Percentiles rank a stretch among this genome's conserved stretches.
Evolutionary conservation across 2,888 invertebrate species (phyloP).

Genomic region (Euphydryas editha): DNA sequence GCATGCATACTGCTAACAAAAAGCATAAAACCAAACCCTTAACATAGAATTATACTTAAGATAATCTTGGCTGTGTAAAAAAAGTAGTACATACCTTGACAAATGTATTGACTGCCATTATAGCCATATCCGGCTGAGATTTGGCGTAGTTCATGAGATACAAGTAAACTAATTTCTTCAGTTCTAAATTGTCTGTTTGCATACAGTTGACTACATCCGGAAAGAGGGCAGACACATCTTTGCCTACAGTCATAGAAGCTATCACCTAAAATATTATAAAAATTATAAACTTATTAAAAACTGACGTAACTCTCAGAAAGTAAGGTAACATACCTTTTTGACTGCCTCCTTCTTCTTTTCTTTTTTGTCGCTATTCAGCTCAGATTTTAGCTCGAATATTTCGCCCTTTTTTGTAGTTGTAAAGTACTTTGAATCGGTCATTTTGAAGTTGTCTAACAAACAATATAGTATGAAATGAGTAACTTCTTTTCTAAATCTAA

Average conservation of each 20-base stretch:
- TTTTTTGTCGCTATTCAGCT: conserved; percentile 99
- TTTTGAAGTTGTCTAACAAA: conserved; percentile 64
- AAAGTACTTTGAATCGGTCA: conserved; percentile 99
- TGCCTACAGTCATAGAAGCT: conserved; percentile 99
- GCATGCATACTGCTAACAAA: conserved; percentile 43
- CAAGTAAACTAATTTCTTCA: conserved; percentile 99
- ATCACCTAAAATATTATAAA: conserved; percentile 88
- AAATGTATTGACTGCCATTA: conserved; percentile 99
- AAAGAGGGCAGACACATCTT: conserved; percentile 99
- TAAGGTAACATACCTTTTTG: conserved; percentile 91
- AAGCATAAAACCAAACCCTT: conserved; percentile 38
- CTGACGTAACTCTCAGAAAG: conserved; percentile 4
- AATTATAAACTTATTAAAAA: conserved; percentile 5
- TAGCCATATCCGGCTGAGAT: conserved; percentile 99
- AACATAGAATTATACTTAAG: conserved; percentile 34
- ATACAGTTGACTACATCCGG: conserved; percentile 99
- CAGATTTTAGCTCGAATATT: conserved; percentile 99
- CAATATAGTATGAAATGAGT: background rate
- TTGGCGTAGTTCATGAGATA: conserved; percentile 99
- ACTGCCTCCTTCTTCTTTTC: conserved; percentile 99
- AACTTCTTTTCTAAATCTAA: conserved; percentile 23
- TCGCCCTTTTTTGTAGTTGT: conserved; percentile 99
- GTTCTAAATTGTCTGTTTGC: conserved; percentile 99
- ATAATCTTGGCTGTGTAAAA: conserved; percentile 12
- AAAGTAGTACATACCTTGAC: conserved; percentile 90